A percentile compares a stretch with the other conserved stretches of the same genome.
phyloP scores from a whole-genome alignment of 2,113 vertebrate genomes.

The Protomyctophum bolini region DNA sequence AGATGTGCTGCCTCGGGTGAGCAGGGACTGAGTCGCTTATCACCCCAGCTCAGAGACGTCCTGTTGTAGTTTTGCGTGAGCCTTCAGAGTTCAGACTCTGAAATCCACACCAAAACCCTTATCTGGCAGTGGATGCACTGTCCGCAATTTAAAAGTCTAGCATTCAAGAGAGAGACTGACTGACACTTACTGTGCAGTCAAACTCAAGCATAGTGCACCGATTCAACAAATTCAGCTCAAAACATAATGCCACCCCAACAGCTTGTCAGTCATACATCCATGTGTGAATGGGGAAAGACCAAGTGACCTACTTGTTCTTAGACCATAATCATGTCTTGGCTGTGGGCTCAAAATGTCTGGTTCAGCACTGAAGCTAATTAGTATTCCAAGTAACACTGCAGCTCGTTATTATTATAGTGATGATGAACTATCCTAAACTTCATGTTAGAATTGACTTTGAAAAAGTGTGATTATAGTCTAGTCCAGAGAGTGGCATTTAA shows the following conservation, averaged over 20 bases:
- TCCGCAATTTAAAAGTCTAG: not conserved
- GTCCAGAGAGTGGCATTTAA: too few relatives aligned
- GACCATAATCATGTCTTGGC: not conserved
- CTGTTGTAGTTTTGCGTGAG: too few relatives aligned
- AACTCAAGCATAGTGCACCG: not conserved
- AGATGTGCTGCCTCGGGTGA: too few relatives aligned
- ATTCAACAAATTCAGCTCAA: constrained; percentile 1
- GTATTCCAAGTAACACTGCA: not conserved
- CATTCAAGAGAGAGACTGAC: not conserved
- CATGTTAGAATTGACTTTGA: too few relatives aligned
- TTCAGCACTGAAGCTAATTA: not conserved
- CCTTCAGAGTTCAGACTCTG: too few relatives aligned
- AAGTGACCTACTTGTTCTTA: constrained; percentile 18
- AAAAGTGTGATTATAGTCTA: too few relatives aligned
- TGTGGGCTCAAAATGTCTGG: not conserved
- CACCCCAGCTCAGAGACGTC: too few relatives aligned
- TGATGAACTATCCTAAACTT: too few relatives aligned
- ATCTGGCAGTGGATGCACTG: too few relatives aligned
- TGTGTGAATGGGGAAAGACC: constrained; percentile 6
- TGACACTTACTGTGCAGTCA: not conserved
- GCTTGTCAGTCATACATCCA: not conserved
- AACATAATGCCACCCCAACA: not conserved
- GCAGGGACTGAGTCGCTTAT: too few relatives aligned
- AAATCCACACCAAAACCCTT: too few relatives aligned
- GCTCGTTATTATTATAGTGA: too few relatives aligned